Evolutionary conservation across 2,888 invertebrate species (phyloP), one percentile per base, ranked within the genome.

Genomic region (Thalpophila matura): DNA sequence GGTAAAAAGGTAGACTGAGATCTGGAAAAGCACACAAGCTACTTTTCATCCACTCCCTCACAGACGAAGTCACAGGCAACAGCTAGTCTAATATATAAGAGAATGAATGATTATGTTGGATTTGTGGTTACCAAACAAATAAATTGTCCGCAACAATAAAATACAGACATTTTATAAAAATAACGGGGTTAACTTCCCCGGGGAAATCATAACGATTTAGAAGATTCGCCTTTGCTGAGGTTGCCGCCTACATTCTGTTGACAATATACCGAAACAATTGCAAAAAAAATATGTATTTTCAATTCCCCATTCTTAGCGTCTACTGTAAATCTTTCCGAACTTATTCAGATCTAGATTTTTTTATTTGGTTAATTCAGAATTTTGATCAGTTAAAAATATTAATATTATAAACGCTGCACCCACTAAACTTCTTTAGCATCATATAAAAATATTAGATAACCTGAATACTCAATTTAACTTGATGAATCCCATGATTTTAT

Each of bases 161-260:
- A 63, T 72, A 60, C 54, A 50, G 50, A 66, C 55, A 61, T 63
- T 72, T 73, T 77, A 65, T 68, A 76, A 77, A 76, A 79, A 77
- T 68, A 74, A 70, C 60, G 40, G 62, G 49, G 49, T 62, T 45
- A 40, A 16, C 16, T 51, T 75, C 80, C 76, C 80, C 2, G 22
- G 86, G 86, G 86, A 86, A 87, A 87, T 87, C 83, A 84, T 74
- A 74, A 76, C 67, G 68, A 74, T 74, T 82, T 83, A 79, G 78
- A 79, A 76, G 76, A 78, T 78, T 78, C 68, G 50, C 55, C 63
- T 64, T 74, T 59, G 60, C 59, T 76, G 68, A 61, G 60, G 53
- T 56, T 35, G 51, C 38, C 50, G 59, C 47, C 49, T 7, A 72
- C 62, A 61, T 46, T 31, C 27, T 62, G 53, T 66, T 62, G 50